Evolutionary conservation across 2,888 invertebrate genomes (phyloP).

Genomic region (Pristionchus maxplancki): DNA sequence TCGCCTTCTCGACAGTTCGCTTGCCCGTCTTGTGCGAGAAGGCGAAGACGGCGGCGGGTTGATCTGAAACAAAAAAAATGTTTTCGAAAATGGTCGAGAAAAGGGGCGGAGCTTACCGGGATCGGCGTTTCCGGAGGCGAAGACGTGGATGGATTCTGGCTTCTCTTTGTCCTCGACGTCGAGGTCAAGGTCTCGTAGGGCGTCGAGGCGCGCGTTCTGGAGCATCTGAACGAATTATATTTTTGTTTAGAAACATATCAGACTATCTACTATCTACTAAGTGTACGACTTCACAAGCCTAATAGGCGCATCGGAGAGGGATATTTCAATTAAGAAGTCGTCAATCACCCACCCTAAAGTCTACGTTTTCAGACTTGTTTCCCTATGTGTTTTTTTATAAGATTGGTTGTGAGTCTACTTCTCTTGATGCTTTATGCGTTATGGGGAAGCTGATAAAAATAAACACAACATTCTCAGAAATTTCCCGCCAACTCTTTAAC

Average conservation of each 20-base stretch:
- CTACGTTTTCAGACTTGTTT: too few species aligned
- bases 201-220: conserved; percentile 11
- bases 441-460: too few species aligned
- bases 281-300: too few species aligned
- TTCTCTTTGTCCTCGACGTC: conserved; percentile 9
- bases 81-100: background rate
- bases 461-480: too few species aligned
- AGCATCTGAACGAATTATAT: conserved; percentile 10
- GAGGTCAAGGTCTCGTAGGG: background rate
- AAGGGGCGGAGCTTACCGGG: background rate
- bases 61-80: background rate
- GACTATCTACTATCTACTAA: too few species aligned
- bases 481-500: background rate
- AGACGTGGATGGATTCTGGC: conserved; percentile 34
- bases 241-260: too few species aligned
- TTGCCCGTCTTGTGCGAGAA: conserved; percentile 15
- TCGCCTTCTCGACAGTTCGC: background rate
- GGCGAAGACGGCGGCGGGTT: background rate
- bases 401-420: too few species aligned
- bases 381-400: too few species aligned
- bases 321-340: too few species aligned
- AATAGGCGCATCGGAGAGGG: too few species aligned
- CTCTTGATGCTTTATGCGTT: too few species aligned
- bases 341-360: too few species aligned
- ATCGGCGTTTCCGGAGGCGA: background rate